Percentiles rank a stretch among this genome's conserved stretches.
These are phyloP conservation scores for Drosophila ogumai DNA, from an alignment of 1,140 invertebrate species.

Conservation along the genomic window DNA sequence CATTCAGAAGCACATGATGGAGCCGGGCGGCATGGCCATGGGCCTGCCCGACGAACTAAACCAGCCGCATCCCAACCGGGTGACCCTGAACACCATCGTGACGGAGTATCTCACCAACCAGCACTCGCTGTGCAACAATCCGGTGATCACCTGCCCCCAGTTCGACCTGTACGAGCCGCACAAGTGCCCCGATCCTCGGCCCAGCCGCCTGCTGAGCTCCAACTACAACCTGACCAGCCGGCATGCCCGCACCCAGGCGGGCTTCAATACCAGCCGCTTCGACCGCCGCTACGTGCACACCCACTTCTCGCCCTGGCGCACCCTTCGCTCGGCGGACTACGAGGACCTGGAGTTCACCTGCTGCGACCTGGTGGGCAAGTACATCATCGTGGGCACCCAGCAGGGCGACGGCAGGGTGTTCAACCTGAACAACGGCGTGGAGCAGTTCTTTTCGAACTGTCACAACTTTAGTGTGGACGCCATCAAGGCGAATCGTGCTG, in stretches of 20 bases:
- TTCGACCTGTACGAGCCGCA: constrained; percentile 96
- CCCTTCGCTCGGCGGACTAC: constrained; percentile 90
- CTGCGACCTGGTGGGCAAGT: constrained; percentile 88
- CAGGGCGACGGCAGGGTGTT: constrained; percentile 95
- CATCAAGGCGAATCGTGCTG: constrained; percentile 88
- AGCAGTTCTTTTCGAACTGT: constrained; percentile 91
- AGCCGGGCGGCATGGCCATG: constrained; percentile 37
- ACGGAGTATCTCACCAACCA: constrained; percentile 98
- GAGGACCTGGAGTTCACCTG: constrained; percentile 94
- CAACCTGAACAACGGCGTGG: constrained; percentile 92
- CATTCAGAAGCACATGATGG: constrained; percentile 88
- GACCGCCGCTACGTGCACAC: constrained; percentile 94
- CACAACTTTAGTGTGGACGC: constrained; percentile 94
- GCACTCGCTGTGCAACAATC: constrained; percentile 96
- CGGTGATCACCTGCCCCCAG: constrained; percentile 95
- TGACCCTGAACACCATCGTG: constrained; percentile 96
- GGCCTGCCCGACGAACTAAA: constrained; percentile 47
- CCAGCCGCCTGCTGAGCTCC: constrained; percentile 88
- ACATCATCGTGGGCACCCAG: constrained; percentile 93
- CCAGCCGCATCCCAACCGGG: constrained; percentile 84
- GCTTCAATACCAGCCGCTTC: constrained; percentile 87
- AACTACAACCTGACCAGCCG: constrained; percentile 90
- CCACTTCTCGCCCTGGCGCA: constrained; percentile 94
- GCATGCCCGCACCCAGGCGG: constrained; percentile 86
- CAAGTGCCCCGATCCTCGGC: constrained; percentile 95